Conservation (phyloP, 2,113 vertebrate genomes). For the Ptychochromis oligacanthus region DNA sequence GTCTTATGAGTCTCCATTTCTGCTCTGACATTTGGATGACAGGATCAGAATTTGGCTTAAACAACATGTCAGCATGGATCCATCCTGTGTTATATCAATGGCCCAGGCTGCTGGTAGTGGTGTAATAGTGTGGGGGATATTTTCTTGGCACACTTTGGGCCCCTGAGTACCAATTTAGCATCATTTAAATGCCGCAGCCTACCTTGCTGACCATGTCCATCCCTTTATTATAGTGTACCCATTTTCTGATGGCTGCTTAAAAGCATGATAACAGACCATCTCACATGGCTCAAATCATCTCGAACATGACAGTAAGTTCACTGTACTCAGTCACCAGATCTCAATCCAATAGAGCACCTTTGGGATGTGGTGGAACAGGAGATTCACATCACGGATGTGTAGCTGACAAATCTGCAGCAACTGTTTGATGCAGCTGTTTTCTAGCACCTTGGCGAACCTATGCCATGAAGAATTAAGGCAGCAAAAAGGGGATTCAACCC, state of each 20-base stretch:
- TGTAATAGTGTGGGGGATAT: background rate
- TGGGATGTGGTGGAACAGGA: background rate
- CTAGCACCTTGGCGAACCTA: background rate
- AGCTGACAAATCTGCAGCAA: background rate
- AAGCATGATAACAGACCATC: background rate
- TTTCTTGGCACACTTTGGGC: background rate
- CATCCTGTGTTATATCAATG: background rate
- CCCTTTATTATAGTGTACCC: background rate
- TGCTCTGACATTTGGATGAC: background rate
- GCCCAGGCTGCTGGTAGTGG: background rate
- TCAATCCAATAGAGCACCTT: background rate
- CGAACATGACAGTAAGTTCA: background rate
- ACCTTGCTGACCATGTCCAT: background rate
- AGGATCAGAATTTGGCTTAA: background rate
- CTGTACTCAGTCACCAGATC: background rate
- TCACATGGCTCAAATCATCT: background rate
- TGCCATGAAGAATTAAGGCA: background rate
- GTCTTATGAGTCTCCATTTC: background rate
- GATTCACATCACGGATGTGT: background rate
- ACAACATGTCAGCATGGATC: background rate
- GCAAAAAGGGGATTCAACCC: background rate
- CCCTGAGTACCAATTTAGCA: background rate
- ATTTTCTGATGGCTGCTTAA: background rate
- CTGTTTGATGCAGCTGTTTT: background rate
- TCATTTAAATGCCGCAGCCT: background rate